Percentiles rank a stretch among this genome's conserved stretches.
These are phyloP conservation scores for Nyctibius bracteatus DNA, from an alignment of 2,113 vertebrate genomes.

Conservation along the genomic window DNA sequence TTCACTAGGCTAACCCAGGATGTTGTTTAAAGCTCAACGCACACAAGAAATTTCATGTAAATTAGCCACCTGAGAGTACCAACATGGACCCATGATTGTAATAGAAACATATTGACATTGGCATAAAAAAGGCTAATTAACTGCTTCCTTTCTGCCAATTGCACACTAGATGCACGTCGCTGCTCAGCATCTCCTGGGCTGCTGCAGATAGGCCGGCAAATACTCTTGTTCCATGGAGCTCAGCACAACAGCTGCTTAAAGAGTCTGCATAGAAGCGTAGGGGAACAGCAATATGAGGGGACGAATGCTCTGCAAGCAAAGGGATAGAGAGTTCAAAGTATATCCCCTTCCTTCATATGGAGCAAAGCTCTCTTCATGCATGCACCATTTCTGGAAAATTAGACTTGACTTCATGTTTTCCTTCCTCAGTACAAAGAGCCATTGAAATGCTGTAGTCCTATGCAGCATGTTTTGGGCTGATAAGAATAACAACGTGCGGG, in stretches of 20 bases:
- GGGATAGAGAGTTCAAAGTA: neutral
- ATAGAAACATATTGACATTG: constrained; percentile 56
- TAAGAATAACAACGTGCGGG: constrained; percentile 4
- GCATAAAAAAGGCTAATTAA: constrained; percentile 61
- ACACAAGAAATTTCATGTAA: constrained; percentile 51
- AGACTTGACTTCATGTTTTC: constrained; percentile 17
- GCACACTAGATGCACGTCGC: neutral
- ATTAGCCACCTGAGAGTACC: constrained; percentile 63
- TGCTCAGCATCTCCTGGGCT: neutral
- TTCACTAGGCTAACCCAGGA: constrained; percentile 3
- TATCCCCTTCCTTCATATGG: neutral
- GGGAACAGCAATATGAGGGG: neutral
- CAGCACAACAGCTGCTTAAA: neutral
- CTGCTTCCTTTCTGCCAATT: constrained; percentile 44
- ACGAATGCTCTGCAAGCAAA: neutral
- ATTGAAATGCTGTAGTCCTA: constrained; percentile 12
- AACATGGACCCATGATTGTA: neutral
- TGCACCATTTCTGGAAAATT: constrained; percentile 33
- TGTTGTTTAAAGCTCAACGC: constrained; percentile 57
- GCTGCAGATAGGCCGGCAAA: neutral
- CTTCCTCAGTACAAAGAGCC: constrained; percentile 38
- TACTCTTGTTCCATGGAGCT: neutral
- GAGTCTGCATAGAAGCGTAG: neutral
- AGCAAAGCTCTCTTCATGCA: constrained; percentile 29
- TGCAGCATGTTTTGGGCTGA: constrained; percentile 47